A percentile compares a stretch with the other conserved stretches of the same genome.
These are phyloP conservation scores for Cephalotes varians DNA, from an alignment of 2,888 invertebrate species.

Conservation along the genomic window DNA sequence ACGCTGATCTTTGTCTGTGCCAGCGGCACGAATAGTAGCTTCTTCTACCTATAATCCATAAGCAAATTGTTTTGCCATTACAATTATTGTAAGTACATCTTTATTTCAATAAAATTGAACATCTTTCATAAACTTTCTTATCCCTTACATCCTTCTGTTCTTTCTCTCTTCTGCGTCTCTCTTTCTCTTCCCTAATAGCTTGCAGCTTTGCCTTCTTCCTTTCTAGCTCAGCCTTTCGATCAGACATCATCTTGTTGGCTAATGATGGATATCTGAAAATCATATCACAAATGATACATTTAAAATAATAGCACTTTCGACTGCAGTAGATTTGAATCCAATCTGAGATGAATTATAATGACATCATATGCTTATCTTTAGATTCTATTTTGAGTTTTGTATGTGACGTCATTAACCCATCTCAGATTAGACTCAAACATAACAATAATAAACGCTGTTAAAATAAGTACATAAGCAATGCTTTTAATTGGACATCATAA, in stretches of 20 bases:
- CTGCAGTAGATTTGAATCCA: too few relatives aligned
- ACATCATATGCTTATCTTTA: not conserved
- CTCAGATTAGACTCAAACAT: too few relatives aligned
- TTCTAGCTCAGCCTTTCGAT: conserved; percentile 96
- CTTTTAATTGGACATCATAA: too few relatives aligned
- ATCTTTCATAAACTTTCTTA: conserved; percentile 59
- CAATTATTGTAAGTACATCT: not conserved
- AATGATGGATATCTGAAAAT: conserved; percentile 46
- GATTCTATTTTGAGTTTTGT: too few relatives aligned
- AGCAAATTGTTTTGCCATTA: not conserved
- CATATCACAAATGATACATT: not conserved
- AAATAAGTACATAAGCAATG: too few relatives aligned
- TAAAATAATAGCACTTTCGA: too few relatives aligned
- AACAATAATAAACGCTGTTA: too few relatives aligned
- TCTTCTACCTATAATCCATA: conserved; percentile 84
- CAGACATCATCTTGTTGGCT: conserved; percentile 89
- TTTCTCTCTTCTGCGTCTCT: conserved; percentile 93
- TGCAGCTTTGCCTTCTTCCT: conserved; percentile 96
- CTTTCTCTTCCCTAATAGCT: conserved; percentile 95
- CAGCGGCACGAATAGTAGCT: conserved; percentile 85
- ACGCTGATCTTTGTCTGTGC: conserved; percentile 86
- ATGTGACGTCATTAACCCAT: too few relatives aligned
- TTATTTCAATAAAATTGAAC: not conserved
- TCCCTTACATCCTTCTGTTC: conserved; percentile 94
- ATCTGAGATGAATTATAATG: too few relatives aligned